A percentile compares a stretch with the other conserved stretches of the same genome.
Evolutionary conservation across 2,888 invertebrate species (phyloP).

Genomic region (Chymomyza fuscimana): DNA sequence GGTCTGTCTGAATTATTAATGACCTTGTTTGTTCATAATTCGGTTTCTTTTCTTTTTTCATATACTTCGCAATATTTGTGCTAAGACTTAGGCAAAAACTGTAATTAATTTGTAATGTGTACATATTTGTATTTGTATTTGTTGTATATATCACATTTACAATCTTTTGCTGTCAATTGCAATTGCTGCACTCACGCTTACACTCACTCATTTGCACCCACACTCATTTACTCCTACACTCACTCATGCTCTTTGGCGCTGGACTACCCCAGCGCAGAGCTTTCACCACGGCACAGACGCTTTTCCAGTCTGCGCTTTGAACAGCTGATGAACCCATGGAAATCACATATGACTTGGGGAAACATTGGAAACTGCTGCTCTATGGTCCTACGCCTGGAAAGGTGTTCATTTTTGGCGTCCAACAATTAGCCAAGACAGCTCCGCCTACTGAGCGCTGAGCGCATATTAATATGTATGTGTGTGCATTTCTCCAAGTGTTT

Average conservation of each 20-base stretch:
- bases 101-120: neutral
- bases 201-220: neutral
- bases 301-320: constrained; percentile 30
- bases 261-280: constrained; percentile 32
- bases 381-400: constrained; percentile 43
- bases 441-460: constrained; percentile 63
- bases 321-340: constrained; percentile 69
- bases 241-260: neutral
- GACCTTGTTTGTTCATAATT: neutral
- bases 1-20: neutral
- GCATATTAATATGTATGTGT: constrained; percentile 6
- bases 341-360: constrained; percentile 37
- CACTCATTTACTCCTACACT: neutral
- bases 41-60: neutral
- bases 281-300: constrained; percentile 56
- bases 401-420: constrained; percentile 55
- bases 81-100: neutral
- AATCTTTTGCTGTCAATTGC: neutral
- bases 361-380: constrained; percentile 23
- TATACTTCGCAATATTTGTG: neutral
- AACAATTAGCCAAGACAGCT: constrained; percentile 51
- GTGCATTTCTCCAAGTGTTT: constrained; percentile 13
- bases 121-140: too few species aligned
- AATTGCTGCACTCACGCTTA: neutral
- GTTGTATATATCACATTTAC: too few species aligned